Evolutionary conservation across 1,140 invertebrate genomes (phyloP), one percentile per base, ranked within the genome.

Genomic region (Maniola jurtina): DNA sequence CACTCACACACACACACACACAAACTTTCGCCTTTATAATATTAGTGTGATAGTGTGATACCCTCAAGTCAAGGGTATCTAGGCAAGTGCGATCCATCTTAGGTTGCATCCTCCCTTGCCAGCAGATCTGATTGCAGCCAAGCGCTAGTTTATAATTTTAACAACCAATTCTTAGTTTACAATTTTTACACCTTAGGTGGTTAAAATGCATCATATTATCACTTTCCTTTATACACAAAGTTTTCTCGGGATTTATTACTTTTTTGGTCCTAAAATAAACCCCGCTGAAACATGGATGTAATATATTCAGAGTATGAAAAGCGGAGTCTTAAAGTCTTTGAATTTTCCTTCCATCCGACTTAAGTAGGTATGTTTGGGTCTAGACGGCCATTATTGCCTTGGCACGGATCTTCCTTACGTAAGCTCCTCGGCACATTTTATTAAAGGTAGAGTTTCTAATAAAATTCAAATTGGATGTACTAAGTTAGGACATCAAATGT

Each of bases 281-380:
- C 57, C 50, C 45, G 33, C 62, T 73, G 63, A 73, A 68, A 62
- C 58, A 68, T 71, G 45, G 63, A 47, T 65, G 64, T 73, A 72
- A 80, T 80, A 78, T 75, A 80, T 80, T 80, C 76, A 62, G 61
- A 64, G 70, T 73, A 78, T 75, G 78, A 78, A 68, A 71, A 70
- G 76, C 71, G 67, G 70, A 67, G 60, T 68, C 72, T 75, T 72
- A 68, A 70, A 70, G 67, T 59, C 64, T 65, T 56, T 56, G 68
- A 71, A 76, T 76, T 61, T 72, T 79, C 62, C 68, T 68, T 55
- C 55, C 60, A 61, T 48, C 54, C 66, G 54, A 68, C 62, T 68
- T 68, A 60, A 57, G 66, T 63, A 68, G 55, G 66, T 55, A 59
- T 61, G 35, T 67, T 67, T 62, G 66, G 61, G 50, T 52, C 60